These are phyloP conservation scores for Ctenopoma multispine DNA, from an alignment of 2,797 vertebrate genomes.

Conservation along the genomic window DNA sequence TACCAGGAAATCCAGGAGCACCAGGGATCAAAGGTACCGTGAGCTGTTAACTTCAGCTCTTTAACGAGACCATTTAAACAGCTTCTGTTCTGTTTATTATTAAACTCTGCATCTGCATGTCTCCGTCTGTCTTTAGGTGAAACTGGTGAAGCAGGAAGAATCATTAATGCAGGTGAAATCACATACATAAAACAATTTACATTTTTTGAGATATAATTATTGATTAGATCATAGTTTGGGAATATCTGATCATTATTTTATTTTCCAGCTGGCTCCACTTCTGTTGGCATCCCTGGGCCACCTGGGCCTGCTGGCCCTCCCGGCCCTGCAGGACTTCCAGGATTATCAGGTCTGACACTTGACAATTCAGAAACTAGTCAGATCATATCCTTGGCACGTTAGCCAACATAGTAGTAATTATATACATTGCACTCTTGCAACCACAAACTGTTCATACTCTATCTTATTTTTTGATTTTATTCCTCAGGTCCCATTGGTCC, in stretches of 20 bases:
- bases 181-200: neutral
- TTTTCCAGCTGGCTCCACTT: constrained; percentile 85
- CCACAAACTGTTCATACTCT: neutral
- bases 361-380: neutral
- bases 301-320: constrained; percentile 89
- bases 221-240: neutral
- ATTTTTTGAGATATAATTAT: neutral
- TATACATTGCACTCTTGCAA: neutral
- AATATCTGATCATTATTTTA: constrained; percentile 13
- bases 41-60: neutral
- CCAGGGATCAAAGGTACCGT: constrained; percentile 89
- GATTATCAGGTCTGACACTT: constrained; percentile 88
- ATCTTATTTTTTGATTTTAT: neutral
- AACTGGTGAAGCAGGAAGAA: constrained; percentile 87
- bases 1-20: constrained; percentile 90
- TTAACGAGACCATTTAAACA: neutral
- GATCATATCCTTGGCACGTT: neutral
- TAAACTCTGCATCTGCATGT: constrained; percentile 3
- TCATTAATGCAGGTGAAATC: constrained; percentile 92
- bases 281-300: constrained; percentile 90
- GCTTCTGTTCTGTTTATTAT: neutral
- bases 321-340: constrained; percentile 90
- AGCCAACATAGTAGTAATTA: neutral
- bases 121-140: constrained; percentile 85
- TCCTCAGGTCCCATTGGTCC: constrained; percentile 91